Conservation (phyloP, 1,140 invertebrate genomes). For the Eueides isabella region DNA sequence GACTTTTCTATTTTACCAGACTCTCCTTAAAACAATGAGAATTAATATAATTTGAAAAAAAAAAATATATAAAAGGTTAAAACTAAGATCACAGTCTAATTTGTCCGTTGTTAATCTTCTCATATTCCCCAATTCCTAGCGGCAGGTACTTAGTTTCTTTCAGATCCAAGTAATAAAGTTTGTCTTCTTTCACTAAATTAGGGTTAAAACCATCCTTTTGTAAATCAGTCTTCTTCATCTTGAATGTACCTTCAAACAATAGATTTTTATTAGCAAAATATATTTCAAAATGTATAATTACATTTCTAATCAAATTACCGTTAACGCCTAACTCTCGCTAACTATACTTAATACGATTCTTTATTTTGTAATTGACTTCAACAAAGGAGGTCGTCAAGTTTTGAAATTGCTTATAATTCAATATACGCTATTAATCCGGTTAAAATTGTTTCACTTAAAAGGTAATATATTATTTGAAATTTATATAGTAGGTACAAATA, state of each 20-base stretch:
- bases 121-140: conserved; percentile 85
- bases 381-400: no score
- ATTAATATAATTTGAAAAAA: background rate
- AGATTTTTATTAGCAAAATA: background rate
- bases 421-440: no score
- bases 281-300: no score
- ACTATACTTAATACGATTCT: no score
- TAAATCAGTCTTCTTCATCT: conserved; percentile 95
- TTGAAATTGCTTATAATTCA: no score
- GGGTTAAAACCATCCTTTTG: conserved; percentile 96
- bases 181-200: conserved; percentile 86
- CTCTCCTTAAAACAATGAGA: background rate
- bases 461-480: no score
- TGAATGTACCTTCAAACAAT: conserved; percentile 87
- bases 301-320: no score
- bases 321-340: no score
- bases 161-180: conserved; percentile 86
- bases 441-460: no score
- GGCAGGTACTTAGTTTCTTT: conserved; percentile 84
- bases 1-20: background rate
- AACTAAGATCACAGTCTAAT: conserved; percentile 83
- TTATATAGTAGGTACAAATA: no score
- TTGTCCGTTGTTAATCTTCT: conserved; percentile 84
- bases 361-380: no score
- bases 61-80: background rate